Evolutionary conservation across 2,797 vertebrate genomes (phyloP).

Genomic region (Silurus lanzhouensis): DNA sequence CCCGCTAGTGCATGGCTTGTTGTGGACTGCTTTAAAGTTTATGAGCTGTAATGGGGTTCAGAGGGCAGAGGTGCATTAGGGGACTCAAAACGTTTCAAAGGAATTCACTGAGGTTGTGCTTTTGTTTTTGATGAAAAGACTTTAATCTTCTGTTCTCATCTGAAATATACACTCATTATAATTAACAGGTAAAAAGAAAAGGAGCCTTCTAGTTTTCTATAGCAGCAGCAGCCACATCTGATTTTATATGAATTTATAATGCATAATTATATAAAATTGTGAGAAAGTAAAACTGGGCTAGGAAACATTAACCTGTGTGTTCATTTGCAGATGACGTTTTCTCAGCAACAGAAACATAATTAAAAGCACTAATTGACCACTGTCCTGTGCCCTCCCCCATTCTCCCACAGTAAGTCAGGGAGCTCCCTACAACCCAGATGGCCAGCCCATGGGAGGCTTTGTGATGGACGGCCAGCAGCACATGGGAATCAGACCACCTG

Average conservation of each 20-base stretch:
- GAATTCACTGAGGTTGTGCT: constrained; percentile 85
- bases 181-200: neutral
- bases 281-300: constrained; percentile 44
- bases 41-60: constrained; percentile 98
- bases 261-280: constrained; percentile 31
- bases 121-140: constrained; percentile 89
- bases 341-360: constrained; percentile 76
- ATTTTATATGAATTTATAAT: constrained; percentile 32
- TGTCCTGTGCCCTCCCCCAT: constrained; percentile 66
- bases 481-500: constrained; percentile 99
- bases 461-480: constrained; percentile 99
- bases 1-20: constrained; percentile 94
- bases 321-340: constrained; percentile 74
- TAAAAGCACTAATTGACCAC: constrained; percentile 82
- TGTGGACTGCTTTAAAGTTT: constrained; percentile 97
- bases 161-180: constrained; percentile 64
- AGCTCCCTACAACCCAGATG: constrained; percentile 97
- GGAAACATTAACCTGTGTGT: constrained; percentile 63
- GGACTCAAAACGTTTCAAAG: constrained; percentile 96
- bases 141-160: constrained; percentile 53
- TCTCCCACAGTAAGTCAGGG: constrained; percentile 96
- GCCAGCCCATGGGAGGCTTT: constrained; percentile 98
- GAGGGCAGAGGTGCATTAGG: constrained; percentile 91
- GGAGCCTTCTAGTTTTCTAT: neutral
- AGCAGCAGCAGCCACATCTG: constrained; percentile 6